Percentiles rank a stretch among this genome's conserved stretches.
These are phyloP conservation scores for Subanguina moxae DNA, from an alignment of 1,140 invertebrate genomes.

Conservation along the genomic window DNA sequence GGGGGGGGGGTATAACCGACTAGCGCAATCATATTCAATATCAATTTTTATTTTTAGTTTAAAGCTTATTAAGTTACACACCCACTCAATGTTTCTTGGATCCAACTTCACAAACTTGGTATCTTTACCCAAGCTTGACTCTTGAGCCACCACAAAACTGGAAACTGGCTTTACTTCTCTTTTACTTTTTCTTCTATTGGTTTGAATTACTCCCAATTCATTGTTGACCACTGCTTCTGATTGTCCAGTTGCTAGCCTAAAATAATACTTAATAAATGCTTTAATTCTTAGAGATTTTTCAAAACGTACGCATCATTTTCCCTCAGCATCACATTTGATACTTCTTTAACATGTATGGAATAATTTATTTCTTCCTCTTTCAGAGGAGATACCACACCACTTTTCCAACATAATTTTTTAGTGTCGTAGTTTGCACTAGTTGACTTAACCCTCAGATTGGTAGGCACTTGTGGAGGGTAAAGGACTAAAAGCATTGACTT, in stretches of 20 bases:
- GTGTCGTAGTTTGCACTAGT: neutral
- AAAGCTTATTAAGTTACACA: constrained; percentile 4
- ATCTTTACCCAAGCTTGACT: constrained; percentile 11
- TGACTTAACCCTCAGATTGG: constrained; percentile 18
- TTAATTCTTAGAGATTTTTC: constrained; percentile 4
- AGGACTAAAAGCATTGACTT: constrained; percentile 30
- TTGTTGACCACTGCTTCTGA: too few species aligned
- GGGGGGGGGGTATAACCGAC: too few species aligned
- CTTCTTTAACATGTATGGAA: constrained; percentile 29
- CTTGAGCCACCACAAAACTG: constrained; percentile 21
- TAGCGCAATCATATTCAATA: too few species aligned
- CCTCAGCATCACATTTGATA: constrained; percentile 19
- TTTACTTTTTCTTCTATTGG: neutral
- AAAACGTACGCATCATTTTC: constrained; percentile 12
- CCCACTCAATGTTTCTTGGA: constrained; percentile 24
- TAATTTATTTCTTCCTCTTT: constrained; percentile 16
- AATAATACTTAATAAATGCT: neutral
- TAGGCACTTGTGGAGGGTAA: constrained; percentile 32
- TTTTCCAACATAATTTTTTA: constrained; percentile 23
- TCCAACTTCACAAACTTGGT: constrained; percentile 24
- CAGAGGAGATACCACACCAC: neutral
- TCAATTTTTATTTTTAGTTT: neutral
- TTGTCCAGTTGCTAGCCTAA: neutral
- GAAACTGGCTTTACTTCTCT: constrained; percentile 1
- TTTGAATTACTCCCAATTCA: neutral